Conservation (phyloP, 30 jellyfish, hydroid and myxozoan species). For the Turritopsis dohrnii region DNA sequence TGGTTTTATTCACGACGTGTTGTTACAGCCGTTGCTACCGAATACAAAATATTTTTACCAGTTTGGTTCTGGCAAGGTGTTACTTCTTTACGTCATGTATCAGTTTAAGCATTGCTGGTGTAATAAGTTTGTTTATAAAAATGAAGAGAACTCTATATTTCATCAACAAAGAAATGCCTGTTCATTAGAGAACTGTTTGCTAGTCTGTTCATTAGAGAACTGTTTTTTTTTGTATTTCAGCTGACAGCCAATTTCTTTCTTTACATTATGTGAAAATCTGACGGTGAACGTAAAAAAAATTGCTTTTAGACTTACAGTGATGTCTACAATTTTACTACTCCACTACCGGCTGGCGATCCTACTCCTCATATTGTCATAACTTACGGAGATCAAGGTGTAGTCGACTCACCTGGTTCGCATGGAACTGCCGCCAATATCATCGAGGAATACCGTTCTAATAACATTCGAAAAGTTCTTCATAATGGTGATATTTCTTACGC, state of each 20-base stretch:
- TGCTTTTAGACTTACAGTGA: not conserved
- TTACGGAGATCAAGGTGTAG: constrained; percentile 80
- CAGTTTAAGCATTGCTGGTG: not conserved
- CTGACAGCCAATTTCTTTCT: too few species aligned
- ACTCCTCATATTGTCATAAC: constrained; percentile 67
- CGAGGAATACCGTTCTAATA: constrained; percentile 49
- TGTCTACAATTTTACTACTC: constrained; percentile 61
- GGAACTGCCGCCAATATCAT: constrained; percentile 63
- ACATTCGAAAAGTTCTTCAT: constrained; percentile 52
- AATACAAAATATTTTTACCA: constrained; percentile 44
- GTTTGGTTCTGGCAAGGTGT: constrained; percentile 80
- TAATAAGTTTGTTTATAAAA: too few species aligned
- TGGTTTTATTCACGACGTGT: constrained; percentile 77
- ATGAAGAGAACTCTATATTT: too few species aligned
- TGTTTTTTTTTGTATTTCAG: too few species aligned
- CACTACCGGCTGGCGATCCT: constrained; percentile 71
- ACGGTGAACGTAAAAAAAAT: too few species aligned
- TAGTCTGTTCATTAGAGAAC: too few species aligned
- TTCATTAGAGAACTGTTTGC: too few species aligned
- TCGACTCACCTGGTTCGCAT: constrained; percentile 49
- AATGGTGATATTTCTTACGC: constrained; percentile 91
- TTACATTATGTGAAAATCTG: too few species aligned
- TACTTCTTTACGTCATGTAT: not conserved
- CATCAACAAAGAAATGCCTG: too few species aligned
- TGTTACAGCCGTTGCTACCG: constrained; percentile 44